A percentile compares a stretch with the other conserved stretches of the same genome.
Conservation (phyloP, 1,140 invertebrate genomes). For the Caenorhabditis inopinata region DNA sequence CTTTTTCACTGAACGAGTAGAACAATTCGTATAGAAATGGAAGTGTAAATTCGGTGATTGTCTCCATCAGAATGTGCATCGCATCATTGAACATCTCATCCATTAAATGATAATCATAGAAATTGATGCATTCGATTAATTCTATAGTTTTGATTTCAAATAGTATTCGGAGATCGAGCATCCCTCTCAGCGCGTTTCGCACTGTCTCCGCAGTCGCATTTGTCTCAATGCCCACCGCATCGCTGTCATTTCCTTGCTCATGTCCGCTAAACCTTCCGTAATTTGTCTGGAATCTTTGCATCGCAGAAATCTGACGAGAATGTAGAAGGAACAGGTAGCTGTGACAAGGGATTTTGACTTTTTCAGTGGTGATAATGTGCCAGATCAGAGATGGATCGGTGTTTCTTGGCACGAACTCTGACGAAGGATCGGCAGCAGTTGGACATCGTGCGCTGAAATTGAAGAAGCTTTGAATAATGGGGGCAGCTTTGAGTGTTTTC, state of each 20-base stretch:
- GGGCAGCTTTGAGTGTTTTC: no score
- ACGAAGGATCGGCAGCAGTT: background rate
- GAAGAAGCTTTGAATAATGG: no score
- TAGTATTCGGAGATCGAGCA: background rate
- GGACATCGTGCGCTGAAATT: no score
- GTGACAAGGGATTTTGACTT: background rate
- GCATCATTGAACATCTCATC: background rate
- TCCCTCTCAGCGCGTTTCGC: background rate
- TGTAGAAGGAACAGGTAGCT: background rate
- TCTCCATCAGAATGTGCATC: background rate
- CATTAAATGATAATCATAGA: background rate
- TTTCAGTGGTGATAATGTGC: background rate
- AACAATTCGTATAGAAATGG: background rate
- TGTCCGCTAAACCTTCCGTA: background rate
- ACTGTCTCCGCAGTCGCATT: background rate
- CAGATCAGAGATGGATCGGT: background rate
- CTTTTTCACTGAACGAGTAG: background rate
- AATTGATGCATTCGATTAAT: constrained; percentile 3
- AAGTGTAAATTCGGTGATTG: background rate
- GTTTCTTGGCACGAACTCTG: background rate
- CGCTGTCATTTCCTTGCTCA: background rate
- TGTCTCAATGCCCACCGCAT: background rate
- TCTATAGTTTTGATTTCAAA: background rate
- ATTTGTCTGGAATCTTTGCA: background rate
- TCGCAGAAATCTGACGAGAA: background rate